A percentile compares a stretch with the other conserved stretches of the same genome.
These are phyloP conservation scores for Clarias batrachus DNA, from an alignment of 2,113 vertebrate species.

Conservation along the genomic window DNA sequence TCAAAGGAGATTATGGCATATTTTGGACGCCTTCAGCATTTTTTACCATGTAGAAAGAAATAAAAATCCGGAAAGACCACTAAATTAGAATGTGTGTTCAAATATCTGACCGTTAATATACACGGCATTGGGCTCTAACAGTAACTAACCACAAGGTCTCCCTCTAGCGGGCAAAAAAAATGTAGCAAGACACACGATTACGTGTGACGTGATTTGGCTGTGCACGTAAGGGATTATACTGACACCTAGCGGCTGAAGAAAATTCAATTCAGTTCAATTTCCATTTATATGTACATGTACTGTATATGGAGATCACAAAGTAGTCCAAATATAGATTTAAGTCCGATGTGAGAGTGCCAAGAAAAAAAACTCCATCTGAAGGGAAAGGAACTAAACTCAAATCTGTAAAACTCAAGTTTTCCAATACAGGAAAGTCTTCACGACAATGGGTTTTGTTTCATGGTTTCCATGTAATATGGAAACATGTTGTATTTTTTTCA, in stretches of 20 bases:
- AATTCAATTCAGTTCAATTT: background rate
- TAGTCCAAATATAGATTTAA: background rate
- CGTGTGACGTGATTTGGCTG: background rate
- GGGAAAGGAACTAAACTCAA: background rate
- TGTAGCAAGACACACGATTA: background rate
- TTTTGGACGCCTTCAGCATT: too few relatives aligned
- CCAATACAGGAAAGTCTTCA: background rate
- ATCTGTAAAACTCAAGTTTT: background rate
- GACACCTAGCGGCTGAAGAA: background rate
- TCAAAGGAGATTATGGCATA: too few relatives aligned
- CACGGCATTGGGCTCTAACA: background rate
- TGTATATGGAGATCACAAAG: background rate
- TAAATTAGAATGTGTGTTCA: background rate
- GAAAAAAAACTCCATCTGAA: background rate
- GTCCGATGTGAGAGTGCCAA: background rate
- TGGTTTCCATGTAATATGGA: background rate
- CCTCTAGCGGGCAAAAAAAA: conserved; percentile 4
- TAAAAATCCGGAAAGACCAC: too few relatives aligned
- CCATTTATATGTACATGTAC: background rate
- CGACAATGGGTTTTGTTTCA: background rate
- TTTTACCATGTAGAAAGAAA: too few relatives aligned
- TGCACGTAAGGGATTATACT: background rate
- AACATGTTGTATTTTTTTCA: background rate
- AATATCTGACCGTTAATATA: background rate
- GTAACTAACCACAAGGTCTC: background rate